phyloP scores from a whole-genome alignment of 2,797 vertebrate genomes.

The Parauchenoglanis ngamensis region DNA sequence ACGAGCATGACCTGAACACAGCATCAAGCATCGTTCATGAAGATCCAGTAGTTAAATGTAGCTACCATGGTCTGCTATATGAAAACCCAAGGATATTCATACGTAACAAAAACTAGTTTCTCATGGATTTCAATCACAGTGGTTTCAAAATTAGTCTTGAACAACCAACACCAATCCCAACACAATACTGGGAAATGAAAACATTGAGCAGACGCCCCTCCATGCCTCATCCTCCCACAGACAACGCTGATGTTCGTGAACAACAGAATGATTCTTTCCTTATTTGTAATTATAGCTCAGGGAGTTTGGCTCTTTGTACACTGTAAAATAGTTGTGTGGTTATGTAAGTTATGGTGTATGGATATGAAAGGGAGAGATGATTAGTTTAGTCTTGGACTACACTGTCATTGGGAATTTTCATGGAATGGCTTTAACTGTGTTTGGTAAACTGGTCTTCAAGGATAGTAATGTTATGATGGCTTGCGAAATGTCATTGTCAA shows the following conservation, averaged over 20 bases:
- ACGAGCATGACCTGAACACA: background rate
- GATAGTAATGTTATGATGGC: constrained; percentile 20
- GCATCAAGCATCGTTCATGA: background rate
- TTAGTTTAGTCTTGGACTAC: background rate
- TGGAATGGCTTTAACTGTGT: constrained; percentile 23
- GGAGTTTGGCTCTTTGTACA: background rate
- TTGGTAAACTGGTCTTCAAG: background rate
- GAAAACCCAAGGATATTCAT: background rate
- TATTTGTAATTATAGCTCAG: constrained; percentile 12
- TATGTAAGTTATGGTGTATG: constrained; percentile 14
- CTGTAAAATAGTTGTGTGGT: background rate
- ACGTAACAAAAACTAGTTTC: background rate
- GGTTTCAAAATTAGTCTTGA: background rate
- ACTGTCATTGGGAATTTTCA: background rate
- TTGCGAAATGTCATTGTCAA: constrained; percentile 60
- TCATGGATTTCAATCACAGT: background rate
- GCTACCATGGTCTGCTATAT: background rate
- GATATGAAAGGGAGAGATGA: background rate
- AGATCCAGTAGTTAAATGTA: background rate
- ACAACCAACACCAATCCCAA: background rate
- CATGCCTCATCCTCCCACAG: constrained; percentile 13
- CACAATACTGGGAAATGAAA: background rate
- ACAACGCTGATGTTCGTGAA: background rate
- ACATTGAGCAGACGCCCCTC: background rate
- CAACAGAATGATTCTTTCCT: constrained; percentile 10